phyloP scores from a whole-genome alignment of 2,888 invertebrate genomes.

The Diadegma fenestrale region DNA sequence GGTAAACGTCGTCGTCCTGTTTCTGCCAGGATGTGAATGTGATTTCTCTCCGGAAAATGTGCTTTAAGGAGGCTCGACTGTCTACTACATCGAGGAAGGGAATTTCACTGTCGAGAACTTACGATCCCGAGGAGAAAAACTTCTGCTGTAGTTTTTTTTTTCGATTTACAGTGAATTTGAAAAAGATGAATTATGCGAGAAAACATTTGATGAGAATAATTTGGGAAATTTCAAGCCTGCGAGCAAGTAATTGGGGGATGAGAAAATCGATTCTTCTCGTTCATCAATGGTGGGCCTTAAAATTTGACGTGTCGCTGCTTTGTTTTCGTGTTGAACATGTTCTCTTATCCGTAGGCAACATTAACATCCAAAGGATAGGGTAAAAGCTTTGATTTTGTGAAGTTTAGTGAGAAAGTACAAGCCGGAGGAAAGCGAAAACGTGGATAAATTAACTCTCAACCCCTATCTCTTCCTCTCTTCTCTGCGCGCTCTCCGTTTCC shows the following conservation, averaged over 20 bases:
- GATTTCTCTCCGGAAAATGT: conserved; percentile 57
- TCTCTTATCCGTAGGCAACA: conserved; percentile 30
- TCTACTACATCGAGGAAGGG: background rate
- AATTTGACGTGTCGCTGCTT: background rate
- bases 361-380: conserved; percentile 30
- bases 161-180: background rate
- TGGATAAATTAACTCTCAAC: conserved; percentile 56
- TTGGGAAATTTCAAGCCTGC: background rate
- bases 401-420: conserved; percentile 41
- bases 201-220: background rate
- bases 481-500: conserved; percentile 7
- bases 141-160: too few relatives aligned
- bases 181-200: background rate
- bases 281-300: background rate
- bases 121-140: background rate
- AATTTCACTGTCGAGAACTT: background rate
- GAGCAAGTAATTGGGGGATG: background rate
- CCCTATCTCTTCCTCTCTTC: conserved; percentile 23
- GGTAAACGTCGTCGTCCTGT: conserved; percentile 62
- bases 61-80: conserved; percentile 7
- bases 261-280: background rate
- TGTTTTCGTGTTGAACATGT: background rate
- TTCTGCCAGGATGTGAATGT: conserved; percentile 63
- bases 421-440: conserved; percentile 38
- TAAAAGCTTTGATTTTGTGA: conserved; percentile 69